Base-by-base conservation (phyloP, 2,888 invertebrate species). In the Caenorhabditis sp. region DNA sequence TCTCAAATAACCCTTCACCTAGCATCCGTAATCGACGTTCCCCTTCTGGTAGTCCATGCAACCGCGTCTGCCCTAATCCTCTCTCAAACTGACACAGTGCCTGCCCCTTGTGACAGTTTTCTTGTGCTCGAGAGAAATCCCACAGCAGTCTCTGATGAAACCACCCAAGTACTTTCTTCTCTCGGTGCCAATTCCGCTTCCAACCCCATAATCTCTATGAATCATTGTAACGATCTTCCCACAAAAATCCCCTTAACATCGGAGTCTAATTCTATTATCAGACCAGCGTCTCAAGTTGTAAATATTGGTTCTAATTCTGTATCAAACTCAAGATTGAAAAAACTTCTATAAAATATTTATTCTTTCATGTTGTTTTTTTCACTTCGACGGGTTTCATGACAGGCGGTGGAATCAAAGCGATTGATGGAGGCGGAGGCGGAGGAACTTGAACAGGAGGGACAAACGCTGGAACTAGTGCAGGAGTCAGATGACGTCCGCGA, bases 61-160 rank as follows among this genome's bases (percentile, higher is more conserved):
- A 38, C 75, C 1, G 3, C 81, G 14, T 19, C 56, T 14, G 49
- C 49, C 5, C 31, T 83, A 2, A 66, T 83, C 26, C 61, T 83
- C 24, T 69, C 80, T n/a, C 83, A 83, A 75, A 80, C 75, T n/a
- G 83, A 83, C 31, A 83, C 83, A 12, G 31, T 83, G 22, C 83
- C 83, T 12, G 64, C 79, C 14, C 31, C 77, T 2, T 83, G 83
- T 56, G 83, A 80, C n/a, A 83, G 68, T 72, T 75, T 51, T 28
- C 56, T 83, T 1, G 80, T 83, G 14, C 41, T 83, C 5, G 70
- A 80, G 26, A 51, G 69, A 14, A 79, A 80, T 51, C 70, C 79
- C 10, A 31, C 24, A 2, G 5, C 51, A 10, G 59, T 54, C 31
- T 51, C 31, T 2, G n/a, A 14, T 54, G 68, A 68, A 61, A 64